These are phyloP conservation scores for Pycnomerus fuliginosus DNA, from an alignment of 2,888 invertebrate species.

Conservation along the genomic window DNA sequence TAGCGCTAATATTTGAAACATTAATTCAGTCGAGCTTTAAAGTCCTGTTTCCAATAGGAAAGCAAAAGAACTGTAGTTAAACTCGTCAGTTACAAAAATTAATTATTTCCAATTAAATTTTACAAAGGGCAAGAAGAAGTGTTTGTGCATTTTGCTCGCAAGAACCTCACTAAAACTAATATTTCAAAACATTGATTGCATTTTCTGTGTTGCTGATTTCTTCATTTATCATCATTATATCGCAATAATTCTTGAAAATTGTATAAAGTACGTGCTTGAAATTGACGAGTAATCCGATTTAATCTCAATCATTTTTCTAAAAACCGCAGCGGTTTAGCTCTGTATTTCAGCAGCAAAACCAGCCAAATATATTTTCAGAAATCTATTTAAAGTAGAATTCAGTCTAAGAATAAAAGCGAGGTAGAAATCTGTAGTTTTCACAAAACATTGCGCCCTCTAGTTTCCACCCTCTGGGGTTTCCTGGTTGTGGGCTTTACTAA, in stretches of 20 bases:
- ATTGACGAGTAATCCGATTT: slow-evolving; percentile 6
- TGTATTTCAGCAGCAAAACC: neutral
- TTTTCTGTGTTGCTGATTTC: slow-evolving; percentile 12
- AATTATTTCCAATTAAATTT: no score
- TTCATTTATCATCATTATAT: slow-evolving; percentile 19
- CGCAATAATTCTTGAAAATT: slow-evolving; percentile 17
- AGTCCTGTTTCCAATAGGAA: no score
- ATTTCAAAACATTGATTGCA: slow-evolving; percentile 16
- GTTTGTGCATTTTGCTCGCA: neutral
- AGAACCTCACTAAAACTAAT: slow-evolving; percentile 1
- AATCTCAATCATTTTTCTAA: slow-evolving; percentile 2
- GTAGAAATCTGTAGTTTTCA: neutral
- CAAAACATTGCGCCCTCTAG: neutral
- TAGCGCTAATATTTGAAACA: slow-evolving; percentile 12
- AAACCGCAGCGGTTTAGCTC: neutral
- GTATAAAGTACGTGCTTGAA: slow-evolving; percentile 13
- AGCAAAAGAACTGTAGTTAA: no score
- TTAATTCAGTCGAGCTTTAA: slow-evolving; percentile 8
- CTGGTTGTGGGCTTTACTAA: neutral
- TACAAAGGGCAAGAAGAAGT: neutral
- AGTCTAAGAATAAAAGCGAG: neutral
- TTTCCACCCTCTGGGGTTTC: neutral
- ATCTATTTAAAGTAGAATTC: neutral
- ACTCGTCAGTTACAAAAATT: no score
- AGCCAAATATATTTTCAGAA: neutral